Percentiles rank a stretch among this genome's conserved stretches.
phyloP scores from a whole-genome alignment of 2,797 vertebrate species.

The Graptemys geographica region DNA sequence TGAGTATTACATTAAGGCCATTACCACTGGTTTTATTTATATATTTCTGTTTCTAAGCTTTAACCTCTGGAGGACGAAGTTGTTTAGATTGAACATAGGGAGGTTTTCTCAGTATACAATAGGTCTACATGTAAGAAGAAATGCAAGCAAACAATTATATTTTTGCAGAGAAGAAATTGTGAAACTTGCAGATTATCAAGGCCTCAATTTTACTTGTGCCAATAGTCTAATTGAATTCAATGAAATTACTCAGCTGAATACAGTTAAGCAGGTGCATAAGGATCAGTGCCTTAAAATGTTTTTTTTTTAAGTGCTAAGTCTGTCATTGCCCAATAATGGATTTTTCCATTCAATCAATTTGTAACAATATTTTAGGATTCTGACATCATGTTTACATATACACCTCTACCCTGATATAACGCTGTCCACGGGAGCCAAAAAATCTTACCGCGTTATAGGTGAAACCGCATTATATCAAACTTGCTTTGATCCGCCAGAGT shows the following conservation, averaged over 20 bases:
- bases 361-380: not conserved
- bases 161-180: not conserved
- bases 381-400: not conserved
- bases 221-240: not conserved
- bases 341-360: not conserved
- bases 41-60: slow-evolving; percentile 33
- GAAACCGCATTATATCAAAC: too few relatives aligned
- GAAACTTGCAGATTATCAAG: not conserved
- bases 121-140: not conserved
- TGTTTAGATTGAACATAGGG: not conserved
- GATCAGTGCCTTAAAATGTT: not conserved
- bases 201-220: not conserved
- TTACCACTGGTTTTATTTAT: slow-evolving; percentile 39
- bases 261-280: not conserved
- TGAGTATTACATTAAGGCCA: not conserved
- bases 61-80: not conserved
- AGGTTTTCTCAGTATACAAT: slow-evolving; percentile 26
- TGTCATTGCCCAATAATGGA: not conserved
- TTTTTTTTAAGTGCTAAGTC: not conserved
- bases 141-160: not conserved
- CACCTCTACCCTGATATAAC: too few relatives aligned
- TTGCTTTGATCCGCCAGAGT: too few relatives aligned
- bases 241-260: not conserved
- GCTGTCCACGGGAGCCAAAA: too few relatives aligned
- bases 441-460: too few relatives aligned